phyloP scores from a whole-genome alignment of 2,888 invertebrate genomes.

The Fragum fragum region DNA sequence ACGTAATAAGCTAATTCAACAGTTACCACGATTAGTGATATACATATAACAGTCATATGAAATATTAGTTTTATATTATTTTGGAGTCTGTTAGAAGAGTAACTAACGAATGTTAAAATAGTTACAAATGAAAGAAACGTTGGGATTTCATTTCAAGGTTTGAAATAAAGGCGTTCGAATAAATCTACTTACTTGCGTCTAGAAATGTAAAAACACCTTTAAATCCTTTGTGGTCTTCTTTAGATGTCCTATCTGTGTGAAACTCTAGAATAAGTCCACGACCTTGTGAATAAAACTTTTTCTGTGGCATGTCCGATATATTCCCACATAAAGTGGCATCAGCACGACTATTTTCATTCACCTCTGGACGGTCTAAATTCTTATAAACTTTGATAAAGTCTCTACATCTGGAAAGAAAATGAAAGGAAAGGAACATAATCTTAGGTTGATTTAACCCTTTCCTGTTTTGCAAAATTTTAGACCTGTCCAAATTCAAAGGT shows the following conservation, averaged over 20 bases:
- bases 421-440: too few species aligned
- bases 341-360: conserved; percentile 81
- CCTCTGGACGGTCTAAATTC: conserved; percentile 83
- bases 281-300: conserved; percentile 82
- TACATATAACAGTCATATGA: too few species aligned
- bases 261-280: conserved; percentile 85
- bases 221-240: conserved; percentile 81
- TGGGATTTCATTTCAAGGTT: too few species aligned
- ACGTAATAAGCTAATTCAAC: too few species aligned
- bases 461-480: too few species aligned
- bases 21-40: too few species aligned
- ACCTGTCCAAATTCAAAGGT: too few species aligned
- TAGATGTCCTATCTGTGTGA: conserved; percentile 74
- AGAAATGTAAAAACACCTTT: conserved; percentile 83
- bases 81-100: too few species aligned
- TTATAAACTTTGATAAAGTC: conserved; percentile 84
- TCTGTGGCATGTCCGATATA: conserved; percentile 78
- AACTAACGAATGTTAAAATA: too few species aligned
- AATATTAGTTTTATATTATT: too few species aligned
- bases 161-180: too few species aligned
- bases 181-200: conserved; percentile 85
- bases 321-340: conserved; percentile 84
- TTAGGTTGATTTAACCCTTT: neutral
- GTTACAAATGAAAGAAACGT: too few species aligned
- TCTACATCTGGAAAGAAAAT: conserved; percentile 80